Percentiles rank a stretch among this genome's conserved stretches.
phyloP scores from a whole-genome alignment of 2,797 vertebrate genomes.

The Falco concolor region DNA sequence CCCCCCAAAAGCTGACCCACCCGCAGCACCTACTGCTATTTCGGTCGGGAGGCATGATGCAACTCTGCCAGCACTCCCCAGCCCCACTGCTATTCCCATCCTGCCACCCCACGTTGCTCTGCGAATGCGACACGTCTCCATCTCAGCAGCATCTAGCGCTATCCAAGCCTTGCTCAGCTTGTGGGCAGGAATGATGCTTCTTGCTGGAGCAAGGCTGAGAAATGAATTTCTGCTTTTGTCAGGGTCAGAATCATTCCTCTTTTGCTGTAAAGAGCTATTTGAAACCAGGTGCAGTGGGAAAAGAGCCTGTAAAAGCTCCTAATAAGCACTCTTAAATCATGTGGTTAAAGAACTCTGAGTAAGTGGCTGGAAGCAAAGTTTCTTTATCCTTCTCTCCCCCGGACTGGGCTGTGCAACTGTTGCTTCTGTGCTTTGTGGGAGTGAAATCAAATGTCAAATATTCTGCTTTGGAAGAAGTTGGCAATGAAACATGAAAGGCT shows the following conservation, averaged over 20 bases:
- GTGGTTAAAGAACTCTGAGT: neutral
- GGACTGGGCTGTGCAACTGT: constrained; percentile 12
- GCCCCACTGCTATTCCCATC: fast-evolving
- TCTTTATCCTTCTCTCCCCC: constrained; percentile 25
- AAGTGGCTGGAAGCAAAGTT: constrained; percentile 15
- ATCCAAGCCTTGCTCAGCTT: neutral
- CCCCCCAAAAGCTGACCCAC: fast-evolving
- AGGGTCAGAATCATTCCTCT: neutral
- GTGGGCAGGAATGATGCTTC: neutral
- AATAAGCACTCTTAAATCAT: neutral
- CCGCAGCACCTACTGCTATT: neutral
- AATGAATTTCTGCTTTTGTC: neutral
- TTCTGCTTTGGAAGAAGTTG: constrained; percentile 42
- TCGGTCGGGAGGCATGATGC: neutral
- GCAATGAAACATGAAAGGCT: constrained; percentile 42
- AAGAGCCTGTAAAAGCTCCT: neutral
- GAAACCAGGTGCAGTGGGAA: neutral
- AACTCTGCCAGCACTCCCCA: neutral
- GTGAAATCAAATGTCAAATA: constrained; percentile 64
- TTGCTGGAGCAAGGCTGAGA: neutral
- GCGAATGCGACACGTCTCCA: neutral
- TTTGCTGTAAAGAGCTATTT: neutral
- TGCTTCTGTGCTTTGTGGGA: constrained; percentile 59
- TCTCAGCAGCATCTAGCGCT: neutral
- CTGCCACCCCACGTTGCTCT: neutral